Conservation (phyloP, 2,888 invertebrate genomes). For the Drosophila meridiana region DNA sequence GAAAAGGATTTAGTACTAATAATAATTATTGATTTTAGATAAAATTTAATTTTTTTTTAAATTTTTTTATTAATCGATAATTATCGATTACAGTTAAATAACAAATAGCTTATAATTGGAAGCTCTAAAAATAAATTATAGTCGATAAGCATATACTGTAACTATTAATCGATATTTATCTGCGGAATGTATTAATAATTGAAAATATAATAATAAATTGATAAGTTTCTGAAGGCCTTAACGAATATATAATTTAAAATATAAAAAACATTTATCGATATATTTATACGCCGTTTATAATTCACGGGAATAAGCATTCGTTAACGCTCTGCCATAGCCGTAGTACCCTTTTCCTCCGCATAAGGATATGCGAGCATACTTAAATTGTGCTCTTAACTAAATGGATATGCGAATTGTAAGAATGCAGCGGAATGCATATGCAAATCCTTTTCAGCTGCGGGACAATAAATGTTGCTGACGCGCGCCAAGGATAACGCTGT, state of each 20-base stretch:
- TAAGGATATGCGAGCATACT: conserved; percentile 12
- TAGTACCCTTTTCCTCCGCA: background rate
- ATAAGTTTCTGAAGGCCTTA: no score
- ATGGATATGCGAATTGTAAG: conserved; percentile 47
- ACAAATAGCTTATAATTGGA: background rate
- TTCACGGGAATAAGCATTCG: no score
- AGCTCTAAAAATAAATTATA: background rate
- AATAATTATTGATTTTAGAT: no score
- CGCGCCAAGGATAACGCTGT: conserved; percentile 26
- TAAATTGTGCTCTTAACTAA: conserved; percentile 55
- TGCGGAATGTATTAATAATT: background rate
- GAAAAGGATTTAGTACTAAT: no score
- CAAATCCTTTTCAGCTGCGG: conserved; percentile 26
- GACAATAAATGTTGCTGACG: conserved; percentile 29
- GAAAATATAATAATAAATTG: background rate
- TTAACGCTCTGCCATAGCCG: conserved; percentile 5
- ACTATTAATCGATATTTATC: background rate
- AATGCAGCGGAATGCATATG: conserved; percentile 24
- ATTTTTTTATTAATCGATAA: no score
- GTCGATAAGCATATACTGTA: background rate
- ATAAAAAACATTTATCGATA: background rate
- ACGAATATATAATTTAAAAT: background rate
- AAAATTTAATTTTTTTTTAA: no score
- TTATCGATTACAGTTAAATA: background rate
- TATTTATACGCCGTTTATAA: background rate